Conservation (phyloP, 2,113 vertebrate genomes). For the Oryzias javanicus region DNA sequence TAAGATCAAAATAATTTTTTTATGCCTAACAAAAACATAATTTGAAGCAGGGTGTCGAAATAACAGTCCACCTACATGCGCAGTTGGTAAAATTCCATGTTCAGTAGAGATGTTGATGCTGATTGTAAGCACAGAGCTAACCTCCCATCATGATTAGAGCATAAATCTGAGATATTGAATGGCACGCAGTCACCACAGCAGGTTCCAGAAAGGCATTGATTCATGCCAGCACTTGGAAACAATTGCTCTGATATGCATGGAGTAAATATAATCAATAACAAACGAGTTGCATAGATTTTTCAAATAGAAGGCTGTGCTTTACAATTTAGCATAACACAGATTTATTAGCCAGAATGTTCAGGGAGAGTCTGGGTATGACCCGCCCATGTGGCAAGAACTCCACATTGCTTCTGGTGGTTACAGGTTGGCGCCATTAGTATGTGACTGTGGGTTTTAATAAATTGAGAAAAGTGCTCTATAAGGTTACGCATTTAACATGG, state of each 20-base stretch:
- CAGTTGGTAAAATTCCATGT: constrained; percentile 24
- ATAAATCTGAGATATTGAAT: constrained; percentile 72
- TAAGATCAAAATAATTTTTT: too few relatives aligned
- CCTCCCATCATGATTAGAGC: constrained; percentile 67
- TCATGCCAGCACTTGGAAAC: constrained; percentile 66
- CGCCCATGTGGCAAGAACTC: too few relatives aligned
- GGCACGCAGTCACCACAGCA: constrained; percentile 19
- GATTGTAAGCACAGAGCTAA: constrained; percentile 28
- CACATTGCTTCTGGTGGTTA: too few relatives aligned
- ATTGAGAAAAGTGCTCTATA: too few relatives aligned
- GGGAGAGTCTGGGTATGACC: too few relatives aligned
- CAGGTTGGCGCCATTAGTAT: too few relatives aligned
- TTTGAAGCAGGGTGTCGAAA: constrained; percentile 11
- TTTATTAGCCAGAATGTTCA: background rate
- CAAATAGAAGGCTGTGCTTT: constrained; percentile 47
- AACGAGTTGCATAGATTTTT: constrained; percentile 36
- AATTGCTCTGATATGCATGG: constrained; percentile 64
- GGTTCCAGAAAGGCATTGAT: constrained; percentile 57
- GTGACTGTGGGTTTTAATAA: too few relatives aligned
- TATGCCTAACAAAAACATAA: too few relatives aligned
- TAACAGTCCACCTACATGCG: background rate
- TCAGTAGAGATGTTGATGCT: constrained; percentile 21
- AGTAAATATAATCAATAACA: constrained; percentile 68
- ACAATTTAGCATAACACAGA: constrained; percentile 35
- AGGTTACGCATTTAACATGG: too few relatives aligned